Base-by-base conservation (phyloP, 35 echinoderm and acorn worm species). In the Ophioderma brevispina region DNA sequence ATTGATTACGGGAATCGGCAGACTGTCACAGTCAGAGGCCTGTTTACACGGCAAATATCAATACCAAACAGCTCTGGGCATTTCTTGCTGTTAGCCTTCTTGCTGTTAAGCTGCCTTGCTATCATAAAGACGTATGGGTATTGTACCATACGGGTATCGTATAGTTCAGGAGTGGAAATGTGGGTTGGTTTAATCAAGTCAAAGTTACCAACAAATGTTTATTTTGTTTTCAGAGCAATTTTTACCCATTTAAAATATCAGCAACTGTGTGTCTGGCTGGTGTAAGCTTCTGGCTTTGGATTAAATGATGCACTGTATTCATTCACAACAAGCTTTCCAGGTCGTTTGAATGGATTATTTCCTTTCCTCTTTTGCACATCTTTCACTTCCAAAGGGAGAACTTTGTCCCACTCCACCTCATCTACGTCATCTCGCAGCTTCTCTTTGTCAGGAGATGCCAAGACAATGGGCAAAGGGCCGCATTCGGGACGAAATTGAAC, bases 391-490 rank as follows among this genome's bases (percentile, higher is more conserved):
- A 99, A 79, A 80, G 97, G 93, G 28, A 99, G 39, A 32, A 93
- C 93, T 91, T 99, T 99, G 52, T 95, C 94, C 97, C 97, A 99
- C 36, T 92, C 84, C 39, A 88, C 75, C 81, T 94, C 89, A 5
- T 91, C 85, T 13, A 93, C 88, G 81, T 95, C 94, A 11, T 90
- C 82, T 38, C 91, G 78, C 17, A 86, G 13, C 33, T 39, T 59
- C 33, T 50, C 76, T 75, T 37, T 79, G 25, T 91, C 36, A 23
- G 97, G 97, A 85, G 97, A 99, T 31, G 97, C 97, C 33, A 95
- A 88, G 14, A 99, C 84, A 30, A 93, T 99, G 14, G 97, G 97
- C n/a, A 99, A 77, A 76, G 37, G 23, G 18, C 93, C 94, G 76
- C 93, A 92, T 59, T 99, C 90, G 34, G 87, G 80, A 23, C 88